A percentile compares a stretch with the other conserved stretches of the same genome.
Evolutionary conservation across 2,797 vertebrate species (phyloP).

Genomic region (Chaenodraco wilsoni): DNA sequence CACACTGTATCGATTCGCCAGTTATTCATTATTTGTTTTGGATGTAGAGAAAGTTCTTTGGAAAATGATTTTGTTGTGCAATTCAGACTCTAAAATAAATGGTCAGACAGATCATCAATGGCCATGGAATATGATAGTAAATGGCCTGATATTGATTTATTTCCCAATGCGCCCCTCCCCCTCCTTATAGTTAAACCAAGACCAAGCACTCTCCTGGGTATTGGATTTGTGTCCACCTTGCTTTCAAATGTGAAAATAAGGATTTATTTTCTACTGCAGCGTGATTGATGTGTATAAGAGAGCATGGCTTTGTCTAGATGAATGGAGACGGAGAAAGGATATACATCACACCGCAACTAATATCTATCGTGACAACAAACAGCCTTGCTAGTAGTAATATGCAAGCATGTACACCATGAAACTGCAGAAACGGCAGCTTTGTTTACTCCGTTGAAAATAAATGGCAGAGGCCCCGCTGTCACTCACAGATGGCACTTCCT

Average conservation of each 20-base stretch:
- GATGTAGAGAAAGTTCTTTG: conserved; percentile 78
- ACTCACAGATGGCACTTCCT: conserved; percentile 83
- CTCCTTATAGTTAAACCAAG: conserved; percentile 73
- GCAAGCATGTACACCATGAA: conserved; percentile 47
- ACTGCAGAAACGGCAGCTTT: conserved; percentile 74
- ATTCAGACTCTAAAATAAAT: conserved; percentile 71
- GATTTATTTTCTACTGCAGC: conserved; percentile 69
- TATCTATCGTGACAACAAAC: conserved; percentile 69
- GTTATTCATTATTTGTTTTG: conserved; percentile 82
- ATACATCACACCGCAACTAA: conserved; percentile 66
- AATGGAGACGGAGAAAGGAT: conserved; percentile 62
- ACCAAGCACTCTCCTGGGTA: conserved; percentile 69
- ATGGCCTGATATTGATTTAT: conserved; percentile 80
- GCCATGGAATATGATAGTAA: conserved; percentile 78
- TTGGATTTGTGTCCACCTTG: conserved; percentile 69
- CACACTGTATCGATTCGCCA: conserved; percentile 70
- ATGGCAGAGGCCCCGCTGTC: conserved; percentile 78
- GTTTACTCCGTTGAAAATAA: conserved; percentile 78
- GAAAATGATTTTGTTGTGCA: conserved; percentile 70
- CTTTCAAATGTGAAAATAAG: conserved; percentile 76
- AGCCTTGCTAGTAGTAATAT: conserved; percentile 61
- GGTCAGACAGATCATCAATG: conserved; percentile 82
- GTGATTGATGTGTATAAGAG: conserved; percentile 63
- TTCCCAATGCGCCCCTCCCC: conserved; percentile 48
- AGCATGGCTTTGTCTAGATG: conserved; percentile 56